Evolutionary conservation across 1,140 invertebrate genomes (phyloP), one percentile per base, ranked within the genome.

Genomic region (Magallana angulata): DNA sequence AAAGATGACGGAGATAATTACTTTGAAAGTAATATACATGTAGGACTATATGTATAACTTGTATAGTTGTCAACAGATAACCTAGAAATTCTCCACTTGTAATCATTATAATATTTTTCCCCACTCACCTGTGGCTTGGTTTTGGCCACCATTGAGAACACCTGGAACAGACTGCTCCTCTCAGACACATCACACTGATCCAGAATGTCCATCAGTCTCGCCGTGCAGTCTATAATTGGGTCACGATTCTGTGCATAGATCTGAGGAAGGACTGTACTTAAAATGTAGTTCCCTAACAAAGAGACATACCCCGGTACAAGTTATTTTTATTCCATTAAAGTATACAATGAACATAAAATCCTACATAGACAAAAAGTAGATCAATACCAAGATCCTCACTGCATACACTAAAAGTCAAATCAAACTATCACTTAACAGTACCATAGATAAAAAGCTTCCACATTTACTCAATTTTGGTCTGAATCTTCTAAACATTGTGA

Each of bases 221-320:
- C 96, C 4, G 97, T 96, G 95, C 98, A 97, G 6, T 97, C 97
- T 89, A 97, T 96, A 64, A 98, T 96, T 1, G 97, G 97, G 91
- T 98, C 97, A 18, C 97, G 97, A 86, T 97, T 98, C 9, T 98
- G 97, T 91, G 97, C 96, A 95, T 98, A 98, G 36, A 98, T 96
- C 94, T 98, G 97, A 0, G 97, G 97, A 76, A 98, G 95, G 30
- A 98, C 97, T 82, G 97, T 95, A 85, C 97, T 97, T 18, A 98
- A 95, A 0, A 97, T 96, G 93, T 98, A 98, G 95, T 98, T 98
- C 85, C 96, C 97, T 97, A 91, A 6, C 88, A 87, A 56, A 82
- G 36, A 48, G 36, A 82, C 4, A 85, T 36, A 97, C 97, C 97
- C 93, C 97, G 96, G 91, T 98, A 97, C 85, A 98, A 97, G 87